Conservation (phyloP, 2,797 vertebrate species). For the Periparus ater region DNA sequence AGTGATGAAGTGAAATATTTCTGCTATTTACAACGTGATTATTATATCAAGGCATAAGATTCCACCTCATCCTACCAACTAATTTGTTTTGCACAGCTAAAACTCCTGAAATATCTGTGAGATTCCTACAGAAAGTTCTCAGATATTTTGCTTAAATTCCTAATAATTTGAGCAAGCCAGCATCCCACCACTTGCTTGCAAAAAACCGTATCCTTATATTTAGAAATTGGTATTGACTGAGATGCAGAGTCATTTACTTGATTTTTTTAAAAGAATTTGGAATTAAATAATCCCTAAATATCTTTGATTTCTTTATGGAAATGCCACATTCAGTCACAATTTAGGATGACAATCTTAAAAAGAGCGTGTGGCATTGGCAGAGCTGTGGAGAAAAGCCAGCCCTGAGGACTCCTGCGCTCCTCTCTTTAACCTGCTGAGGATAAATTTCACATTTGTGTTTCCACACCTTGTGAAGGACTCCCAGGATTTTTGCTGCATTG, state of each 20-base stretch:
- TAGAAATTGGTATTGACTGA: background rate
- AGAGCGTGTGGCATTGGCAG: background rate
- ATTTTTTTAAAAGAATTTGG: background rate
- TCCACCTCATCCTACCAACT: background rate
- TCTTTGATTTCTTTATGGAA: background rate
- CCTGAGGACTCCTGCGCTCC: background rate
- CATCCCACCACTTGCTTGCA: background rate
- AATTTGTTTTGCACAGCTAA: background rate
- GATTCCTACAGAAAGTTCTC: background rate
- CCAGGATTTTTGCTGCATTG: background rate
- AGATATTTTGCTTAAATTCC: background rate
- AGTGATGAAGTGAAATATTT: background rate
- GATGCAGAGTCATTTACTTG: background rate
- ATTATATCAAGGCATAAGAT: background rate
- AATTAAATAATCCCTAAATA: background rate
- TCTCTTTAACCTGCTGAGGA: background rate
- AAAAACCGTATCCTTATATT: background rate
- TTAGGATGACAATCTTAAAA: background rate
- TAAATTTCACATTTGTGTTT: background rate
- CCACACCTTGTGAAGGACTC: background rate
- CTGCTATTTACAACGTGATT: background rate
- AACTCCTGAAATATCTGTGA: background rate
- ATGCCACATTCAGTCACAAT: background rate
- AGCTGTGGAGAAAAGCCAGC: background rate
- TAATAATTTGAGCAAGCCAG: background rate